These are phyloP conservation scores for Pyxicephalus adspersus DNA, from an alignment of 2,113 vertebrate species.

Conservation along the genomic window DNA sequence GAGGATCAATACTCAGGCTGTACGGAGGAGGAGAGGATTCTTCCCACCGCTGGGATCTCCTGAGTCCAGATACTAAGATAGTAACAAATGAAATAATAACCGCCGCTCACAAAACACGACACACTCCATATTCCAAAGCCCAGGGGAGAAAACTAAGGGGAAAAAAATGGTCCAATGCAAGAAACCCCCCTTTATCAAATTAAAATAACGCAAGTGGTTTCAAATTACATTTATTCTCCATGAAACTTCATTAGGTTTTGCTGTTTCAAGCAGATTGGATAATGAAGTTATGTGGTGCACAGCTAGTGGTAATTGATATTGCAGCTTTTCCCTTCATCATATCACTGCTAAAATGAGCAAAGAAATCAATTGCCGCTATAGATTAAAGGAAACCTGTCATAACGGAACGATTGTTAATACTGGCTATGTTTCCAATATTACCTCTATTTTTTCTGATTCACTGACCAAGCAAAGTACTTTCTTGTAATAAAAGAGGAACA, in stretches of 20 bases:
- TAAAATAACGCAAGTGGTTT: conserved; percentile 63
- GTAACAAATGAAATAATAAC: neutral
- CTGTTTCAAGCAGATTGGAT: conserved; percentile 66
- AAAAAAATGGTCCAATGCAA: neutral
- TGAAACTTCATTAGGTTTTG: conserved; percentile 66
- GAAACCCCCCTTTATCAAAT: conserved; percentile 59
- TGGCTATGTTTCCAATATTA: too few relatives aligned
- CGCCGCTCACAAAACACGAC: neutral
- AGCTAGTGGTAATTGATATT: conserved; percentile 53
- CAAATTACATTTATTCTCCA: conserved; percentile 63
- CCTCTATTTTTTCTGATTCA: too few relatives aligned
- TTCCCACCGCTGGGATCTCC: neutral
- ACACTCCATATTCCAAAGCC: too few relatives aligned
- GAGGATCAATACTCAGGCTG: neutral
- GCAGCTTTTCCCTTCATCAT: neutral
- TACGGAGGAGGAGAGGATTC: neutral
- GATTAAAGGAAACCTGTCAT: too few relatives aligned
- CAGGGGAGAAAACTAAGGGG: neutral
- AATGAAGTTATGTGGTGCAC: conserved; percentile 63
- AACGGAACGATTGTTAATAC: too few relatives aligned
- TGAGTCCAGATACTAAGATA: neutral
- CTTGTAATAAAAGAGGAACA: too few relatives aligned
- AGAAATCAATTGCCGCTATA: neutral
- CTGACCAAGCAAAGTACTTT: too few relatives aligned
- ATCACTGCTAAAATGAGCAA: neutral